Evolutionary conservation across 2,113 vertebrate genomes (phyloP).

Genomic region (Stomatorhinus ivindoensis): DNA sequence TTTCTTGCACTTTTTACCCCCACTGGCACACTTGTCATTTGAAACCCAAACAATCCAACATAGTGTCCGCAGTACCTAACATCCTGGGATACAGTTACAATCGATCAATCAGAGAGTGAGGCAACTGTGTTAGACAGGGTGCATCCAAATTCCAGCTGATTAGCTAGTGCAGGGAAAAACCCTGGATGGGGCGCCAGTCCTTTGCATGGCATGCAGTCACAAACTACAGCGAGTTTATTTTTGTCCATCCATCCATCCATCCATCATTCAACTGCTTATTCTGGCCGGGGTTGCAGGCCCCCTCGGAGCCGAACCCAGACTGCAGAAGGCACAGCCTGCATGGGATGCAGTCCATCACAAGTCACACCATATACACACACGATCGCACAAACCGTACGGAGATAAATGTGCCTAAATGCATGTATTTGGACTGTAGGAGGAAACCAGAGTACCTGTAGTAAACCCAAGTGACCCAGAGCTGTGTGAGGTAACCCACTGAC

Average conservation of each 20-base stretch:
- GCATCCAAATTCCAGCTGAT: not conserved
- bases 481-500: not conserved
- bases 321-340: not conserved
- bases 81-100: not conserved
- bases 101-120: not conserved
- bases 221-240: not conserved
- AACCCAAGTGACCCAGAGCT: not conserved
- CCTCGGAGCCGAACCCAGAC: not conserved
- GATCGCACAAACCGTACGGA: not conserved
- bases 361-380: not conserved
- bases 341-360: not conserved
- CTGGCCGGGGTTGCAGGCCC: not conserved
- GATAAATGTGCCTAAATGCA: not conserved
- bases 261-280: not conserved
- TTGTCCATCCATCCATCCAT: not conserved
- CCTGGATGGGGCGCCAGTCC: not conserved
- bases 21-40: not conserved
- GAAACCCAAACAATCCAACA: not conserved
- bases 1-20: not conserved
- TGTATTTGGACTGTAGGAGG: not conserved
- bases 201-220: not conserved
- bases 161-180: not conserved
- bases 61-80: not conserved
- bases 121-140: not conserved
- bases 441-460: not conserved